A percentile compares a stretch with the other conserved stretches of the same genome.
Evolutionary conservation across 2,888 invertebrate genomes (phyloP).

Genomic region (Protodeltote pygarga): DNA sequence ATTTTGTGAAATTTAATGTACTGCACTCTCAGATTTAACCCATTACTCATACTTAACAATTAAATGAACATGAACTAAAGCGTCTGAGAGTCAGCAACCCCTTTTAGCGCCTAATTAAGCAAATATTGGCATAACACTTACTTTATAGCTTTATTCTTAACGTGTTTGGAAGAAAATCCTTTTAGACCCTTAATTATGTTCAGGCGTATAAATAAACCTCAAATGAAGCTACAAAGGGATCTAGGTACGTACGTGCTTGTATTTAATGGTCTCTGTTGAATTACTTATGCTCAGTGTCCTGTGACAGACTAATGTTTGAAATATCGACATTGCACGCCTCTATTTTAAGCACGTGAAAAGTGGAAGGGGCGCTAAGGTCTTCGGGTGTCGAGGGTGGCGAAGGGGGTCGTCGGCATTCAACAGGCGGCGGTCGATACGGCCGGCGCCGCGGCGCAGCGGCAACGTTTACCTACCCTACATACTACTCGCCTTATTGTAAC

Average conservation of each 20-base stretch:
- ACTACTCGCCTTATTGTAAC: constrained; percentile 48
- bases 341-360: constrained; percentile 86
- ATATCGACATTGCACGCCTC: constrained; percentile 83
- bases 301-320: constrained; percentile 78
- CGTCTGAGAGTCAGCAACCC: constrained; percentile 3
- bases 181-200: constrained; percentile 22
- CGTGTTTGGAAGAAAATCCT: constrained; percentile 24
- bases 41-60: not conserved
- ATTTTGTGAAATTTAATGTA: too few relatives aligned
- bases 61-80: constrained; percentile 9
- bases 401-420: constrained; percentile 81
- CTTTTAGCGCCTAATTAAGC: constrained; percentile 17
- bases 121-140: constrained; percentile 14
- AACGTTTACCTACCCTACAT: constrained; percentile 67
- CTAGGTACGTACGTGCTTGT: constrained; percentile 10
- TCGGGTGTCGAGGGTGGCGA: constrained; percentile 63
- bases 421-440: constrained; percentile 85
- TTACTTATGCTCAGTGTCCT: constrained; percentile 68
- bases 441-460: constrained; percentile 76
- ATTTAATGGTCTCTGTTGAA: constrained; percentile 47
- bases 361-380: constrained; percentile 71
- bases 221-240: constrained; percentile 34
- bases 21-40: not conserved
- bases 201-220: constrained; percentile 25
- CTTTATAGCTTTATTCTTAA: constrained; percentile 21